Percentiles rank a stretch among this genome's conserved stretches.
Conservation (phyloP, 2,113 vertebrate genomes). For the Stegastes partitus region DNA sequence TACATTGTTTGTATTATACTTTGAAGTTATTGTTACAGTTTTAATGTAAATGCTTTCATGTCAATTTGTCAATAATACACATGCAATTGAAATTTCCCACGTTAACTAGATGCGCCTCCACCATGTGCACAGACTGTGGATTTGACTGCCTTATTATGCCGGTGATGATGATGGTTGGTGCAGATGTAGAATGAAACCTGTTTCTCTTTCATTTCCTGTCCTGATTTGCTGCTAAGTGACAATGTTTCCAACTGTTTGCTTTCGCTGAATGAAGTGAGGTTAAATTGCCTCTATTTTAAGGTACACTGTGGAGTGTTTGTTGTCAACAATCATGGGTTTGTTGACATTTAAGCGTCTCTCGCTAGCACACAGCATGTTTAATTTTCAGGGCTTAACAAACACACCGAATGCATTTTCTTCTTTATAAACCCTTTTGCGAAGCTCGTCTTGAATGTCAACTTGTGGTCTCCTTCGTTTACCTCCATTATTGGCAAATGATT, state of each 20-base stretch:
- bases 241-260: conserved; percentile 8
- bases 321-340: conserved; percentile 18
- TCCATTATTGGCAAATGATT: not conserved
- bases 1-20: too few species aligned
- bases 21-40: too few species aligned
- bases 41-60: too few species aligned
- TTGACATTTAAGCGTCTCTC: conserved; percentile 8
- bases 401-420: not conserved
- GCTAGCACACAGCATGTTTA: not conserved
- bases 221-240: conserved; percentile 12
- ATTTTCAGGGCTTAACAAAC: not conserved
- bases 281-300: conserved; percentile 18
- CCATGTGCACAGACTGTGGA: too few species aligned
- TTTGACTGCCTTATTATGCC: not conserved
- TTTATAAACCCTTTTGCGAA: not conserved
- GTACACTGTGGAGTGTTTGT: not conserved
- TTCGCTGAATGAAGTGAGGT: conserved; percentile 4
- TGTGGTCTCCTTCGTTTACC: not conserved
- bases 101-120: not conserved
- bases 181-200: not conserved
- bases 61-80: too few species aligned
- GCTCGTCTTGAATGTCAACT: not conserved
- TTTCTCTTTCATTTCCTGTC: conserved; percentile 26
- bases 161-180: not conserved
- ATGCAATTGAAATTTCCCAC: too few species aligned